phyloP scores from a whole-genome alignment of 2,113 vertebrate species.

The Perca flavescens region DNA sequence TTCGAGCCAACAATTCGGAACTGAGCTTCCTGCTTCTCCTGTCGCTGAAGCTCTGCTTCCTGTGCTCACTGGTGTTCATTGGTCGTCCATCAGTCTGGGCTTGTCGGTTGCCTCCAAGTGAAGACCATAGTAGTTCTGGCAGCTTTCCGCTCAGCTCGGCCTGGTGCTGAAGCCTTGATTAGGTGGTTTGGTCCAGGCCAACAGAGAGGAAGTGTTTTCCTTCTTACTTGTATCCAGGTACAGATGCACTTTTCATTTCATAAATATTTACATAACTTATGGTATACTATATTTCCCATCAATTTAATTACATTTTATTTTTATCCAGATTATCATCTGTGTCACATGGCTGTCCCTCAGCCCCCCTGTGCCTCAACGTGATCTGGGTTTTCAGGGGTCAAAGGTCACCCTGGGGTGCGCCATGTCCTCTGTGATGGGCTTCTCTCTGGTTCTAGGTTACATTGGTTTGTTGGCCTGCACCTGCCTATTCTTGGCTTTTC shows the following conservation, averaged over 20 bases:
- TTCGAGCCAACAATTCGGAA: constrained; percentile 85
- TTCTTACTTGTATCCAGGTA: constrained; percentile 71
- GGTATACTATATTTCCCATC: too few species aligned
- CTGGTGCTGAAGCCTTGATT: constrained; percentile 70
- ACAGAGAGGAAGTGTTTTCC: constrained; percentile 78
- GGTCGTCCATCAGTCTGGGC: constrained; percentile 77
- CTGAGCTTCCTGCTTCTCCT: constrained; percentile 83
- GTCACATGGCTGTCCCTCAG: constrained; percentile 75
- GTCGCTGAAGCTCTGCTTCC: constrained; percentile 83
- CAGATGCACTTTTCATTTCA: neutral
- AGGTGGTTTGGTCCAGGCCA: constrained; percentile 80
- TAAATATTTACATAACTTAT: neutral
- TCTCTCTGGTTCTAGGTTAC: constrained; percentile 83
- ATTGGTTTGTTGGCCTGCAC: constrained; percentile 82
- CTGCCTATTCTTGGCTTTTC: constrained; percentile 81
- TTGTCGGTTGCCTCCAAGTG: constrained; percentile 81
- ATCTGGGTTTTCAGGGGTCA: constrained; percentile 67
- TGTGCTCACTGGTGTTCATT: constrained; percentile 84
- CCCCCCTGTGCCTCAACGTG: constrained; percentile 74
- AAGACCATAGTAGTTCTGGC: constrained; percentile 84
- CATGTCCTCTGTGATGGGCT: constrained; percentile 80
- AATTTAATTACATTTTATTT: constrained; percentile 12
- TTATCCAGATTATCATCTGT: constrained; percentile 79
- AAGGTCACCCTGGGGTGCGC: constrained; percentile 80
- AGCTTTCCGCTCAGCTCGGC: constrained; percentile 76